These are phyloP conservation scores for Brenthis daphne DNA, from an alignment of 2,888 invertebrate species.

Conservation along the genomic window DNA sequence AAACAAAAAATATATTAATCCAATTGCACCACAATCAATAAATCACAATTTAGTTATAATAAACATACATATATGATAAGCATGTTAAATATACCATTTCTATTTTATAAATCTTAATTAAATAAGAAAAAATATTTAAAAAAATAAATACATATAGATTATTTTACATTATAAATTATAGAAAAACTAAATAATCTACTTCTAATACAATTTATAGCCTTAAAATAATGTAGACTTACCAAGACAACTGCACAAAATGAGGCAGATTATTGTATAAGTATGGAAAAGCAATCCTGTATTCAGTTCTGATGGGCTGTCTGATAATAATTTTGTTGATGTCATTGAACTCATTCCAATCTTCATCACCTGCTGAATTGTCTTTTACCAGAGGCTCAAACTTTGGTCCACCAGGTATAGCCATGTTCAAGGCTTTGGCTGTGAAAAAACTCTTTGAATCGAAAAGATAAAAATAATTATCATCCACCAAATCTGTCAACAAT, in stretches of 20 bases:
- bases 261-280: slow-evolving; percentile 99
- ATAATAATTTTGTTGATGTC: slow-evolving; percentile 99
- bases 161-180: not conserved
- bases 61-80: no score
- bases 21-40: no score
- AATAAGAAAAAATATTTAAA: no score
- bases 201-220: no score
- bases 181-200: not conserved
- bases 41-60: no score
- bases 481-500: slow-evolving; percentile 97
- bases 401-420: slow-evolving; percentile 99
- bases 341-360: slow-evolving; percentile 99
- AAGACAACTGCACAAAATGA: slow-evolving; percentile 98
- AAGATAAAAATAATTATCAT: slow-evolving; percentile 99
- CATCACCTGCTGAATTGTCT: slow-evolving; percentile 98
- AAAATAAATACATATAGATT: not conserved
- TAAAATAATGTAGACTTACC: slow-evolving; percentile 84
- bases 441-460: slow-evolving; percentile 99
- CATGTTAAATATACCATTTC: no score
- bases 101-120: no score
- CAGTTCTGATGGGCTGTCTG: slow-evolving; percentile 98
- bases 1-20: no score
- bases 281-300: slow-evolving; percentile 99
- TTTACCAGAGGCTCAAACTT: slow-evolving; percentile 99
- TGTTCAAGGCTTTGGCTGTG: slow-evolving; percentile 99